Conservation (phyloP, 1,140 invertebrate species). For the Xylocopa sonorina region DNA sequence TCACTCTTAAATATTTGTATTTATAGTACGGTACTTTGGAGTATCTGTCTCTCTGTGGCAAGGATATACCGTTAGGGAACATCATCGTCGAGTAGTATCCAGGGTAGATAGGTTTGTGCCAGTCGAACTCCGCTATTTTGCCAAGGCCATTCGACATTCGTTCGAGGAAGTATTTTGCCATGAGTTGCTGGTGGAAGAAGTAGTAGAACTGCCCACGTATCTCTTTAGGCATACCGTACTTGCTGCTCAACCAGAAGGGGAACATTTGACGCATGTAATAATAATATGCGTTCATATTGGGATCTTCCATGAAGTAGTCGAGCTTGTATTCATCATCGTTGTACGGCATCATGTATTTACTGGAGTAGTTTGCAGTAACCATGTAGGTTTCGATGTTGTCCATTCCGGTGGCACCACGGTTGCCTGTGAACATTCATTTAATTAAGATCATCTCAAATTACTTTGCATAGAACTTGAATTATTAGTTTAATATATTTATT, state of each 20-base stretch:
- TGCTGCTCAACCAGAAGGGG: constrained; percentile 85
- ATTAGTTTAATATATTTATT: too few species aligned
- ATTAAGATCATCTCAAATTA: too few species aligned
- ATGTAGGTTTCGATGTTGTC: constrained; percentile 70
- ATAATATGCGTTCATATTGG: constrained; percentile 87
- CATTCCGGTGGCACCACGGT: constrained; percentile 13
- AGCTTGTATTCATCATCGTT: constrained; percentile 84
- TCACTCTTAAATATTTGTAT: constrained; percentile 72
- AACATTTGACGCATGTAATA: constrained; percentile 86
- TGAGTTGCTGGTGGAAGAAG: constrained; percentile 84
- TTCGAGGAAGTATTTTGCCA: constrained; percentile 86
- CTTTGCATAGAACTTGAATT: too few species aligned
- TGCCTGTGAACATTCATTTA: too few species aligned
- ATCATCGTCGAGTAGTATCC: constrained; percentile 86
- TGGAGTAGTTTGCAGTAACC: constrained; percentile 76
- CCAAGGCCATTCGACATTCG: constrained; percentile 85
- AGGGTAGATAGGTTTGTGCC: constrained; percentile 82
- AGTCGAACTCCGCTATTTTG: constrained; percentile 84
- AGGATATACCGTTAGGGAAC: constrained; percentile 86
- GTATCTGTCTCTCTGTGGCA: constrained; percentile 83
- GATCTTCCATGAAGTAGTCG: constrained; percentile 88
- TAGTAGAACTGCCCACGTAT: constrained; percentile 84
- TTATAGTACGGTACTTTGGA: constrained; percentile 73
- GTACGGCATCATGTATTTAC: constrained; percentile 63
- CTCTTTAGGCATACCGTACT: constrained; percentile 81